Percentiles rank a stretch among this genome's conserved stretches.
Evolutionary conservation across 2,797 vertebrate species (phyloP).

Genomic region (Sciurus carolinensis): DNA sequence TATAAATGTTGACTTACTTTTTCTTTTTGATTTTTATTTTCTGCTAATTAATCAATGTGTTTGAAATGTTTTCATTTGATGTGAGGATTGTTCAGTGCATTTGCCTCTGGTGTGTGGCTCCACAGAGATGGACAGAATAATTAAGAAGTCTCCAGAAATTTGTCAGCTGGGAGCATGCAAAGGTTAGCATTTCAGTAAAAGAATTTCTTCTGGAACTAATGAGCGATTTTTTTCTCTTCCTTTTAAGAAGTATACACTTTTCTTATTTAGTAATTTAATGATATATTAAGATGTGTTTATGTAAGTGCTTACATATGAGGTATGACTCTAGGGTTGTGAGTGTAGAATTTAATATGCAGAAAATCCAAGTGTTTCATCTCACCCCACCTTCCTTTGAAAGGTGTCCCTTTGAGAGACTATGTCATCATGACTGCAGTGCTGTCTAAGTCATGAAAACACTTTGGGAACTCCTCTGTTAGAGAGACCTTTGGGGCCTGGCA

Average conservation of each 20-base stretch:
- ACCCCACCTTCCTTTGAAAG: background rate
- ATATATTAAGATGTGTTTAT: background rate
- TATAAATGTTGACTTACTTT: slow-evolving; percentile 50
- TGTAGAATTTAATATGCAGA: background rate
- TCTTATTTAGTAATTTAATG: slow-evolving; percentile 63
- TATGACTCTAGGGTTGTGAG: background rate
- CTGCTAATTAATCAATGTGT: slow-evolving; percentile 68
- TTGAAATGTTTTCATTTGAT: slow-evolving; percentile 69
- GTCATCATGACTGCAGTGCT: background rate
- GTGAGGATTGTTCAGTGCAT: background rate
- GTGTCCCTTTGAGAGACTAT: background rate
- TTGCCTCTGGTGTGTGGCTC: slow-evolving; percentile 21
- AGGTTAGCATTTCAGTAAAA: slow-evolving; percentile 23
- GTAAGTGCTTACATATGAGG: background rate
- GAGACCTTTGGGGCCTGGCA: background rate
- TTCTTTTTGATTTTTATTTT: background rate
- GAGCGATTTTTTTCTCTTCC: background rate
- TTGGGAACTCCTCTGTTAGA: background rate
- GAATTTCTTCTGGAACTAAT: slow-evolving; percentile 53
- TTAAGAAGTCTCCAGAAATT: slow-evolving; percentile 48
- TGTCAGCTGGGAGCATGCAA: background rate
- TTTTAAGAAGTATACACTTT: slow-evolving; percentile 7
- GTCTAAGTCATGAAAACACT: background rate
- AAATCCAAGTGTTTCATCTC: background rate
- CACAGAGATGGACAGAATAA: background rate